These are phyloP conservation scores for Oscheius sp. DNA, from an alignment of 1,140 invertebrate genomes.

Conservation along the genomic window DNA sequence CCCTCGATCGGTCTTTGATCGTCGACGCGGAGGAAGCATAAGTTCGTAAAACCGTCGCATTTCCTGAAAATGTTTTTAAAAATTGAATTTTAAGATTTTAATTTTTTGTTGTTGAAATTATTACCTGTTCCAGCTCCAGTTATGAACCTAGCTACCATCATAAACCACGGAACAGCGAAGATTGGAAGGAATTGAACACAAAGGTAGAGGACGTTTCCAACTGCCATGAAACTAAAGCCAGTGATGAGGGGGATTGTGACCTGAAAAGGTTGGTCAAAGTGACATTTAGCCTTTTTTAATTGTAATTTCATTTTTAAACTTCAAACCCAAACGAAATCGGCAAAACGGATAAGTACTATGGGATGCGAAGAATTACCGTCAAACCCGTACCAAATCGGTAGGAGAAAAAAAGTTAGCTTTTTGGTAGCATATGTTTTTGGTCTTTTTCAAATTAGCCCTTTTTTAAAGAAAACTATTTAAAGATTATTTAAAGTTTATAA, in stretches of 20 bases:
- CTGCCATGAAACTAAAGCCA: conserved; percentile 45
- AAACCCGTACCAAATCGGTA: too few species aligned
- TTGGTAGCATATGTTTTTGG: too few species aligned
- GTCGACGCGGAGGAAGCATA: conserved; percentile 42
- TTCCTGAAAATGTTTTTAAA: conserved; percentile 25
- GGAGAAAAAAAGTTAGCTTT: too few species aligned
- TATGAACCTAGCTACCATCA: conserved; percentile 44
- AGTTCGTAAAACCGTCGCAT: conserved; percentile 30
- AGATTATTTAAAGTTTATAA: neutral
- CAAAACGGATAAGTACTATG: too few species aligned
- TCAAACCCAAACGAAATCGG: too few species aligned
- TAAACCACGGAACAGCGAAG: conserved; percentile 25
- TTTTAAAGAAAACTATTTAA: too few species aligned
- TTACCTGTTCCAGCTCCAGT: conserved; percentile 47
- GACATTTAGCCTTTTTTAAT: too few species aligned
- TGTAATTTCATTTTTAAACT: too few species aligned
- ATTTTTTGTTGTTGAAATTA: neutral
- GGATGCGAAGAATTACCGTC: too few species aligned
- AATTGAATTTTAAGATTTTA: neutral
- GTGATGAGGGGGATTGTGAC: conserved; percentile 29
- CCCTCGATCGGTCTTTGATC: conserved; percentile 29
- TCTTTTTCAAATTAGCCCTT: too few species aligned
- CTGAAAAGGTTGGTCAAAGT: neutral
- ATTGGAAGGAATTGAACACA: conserved; percentile 27
- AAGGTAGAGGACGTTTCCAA: conserved; percentile 48